phyloP scores from a whole-genome alignment of 2,797 vertebrate genomes.

The Clarias fuscus region DNA sequence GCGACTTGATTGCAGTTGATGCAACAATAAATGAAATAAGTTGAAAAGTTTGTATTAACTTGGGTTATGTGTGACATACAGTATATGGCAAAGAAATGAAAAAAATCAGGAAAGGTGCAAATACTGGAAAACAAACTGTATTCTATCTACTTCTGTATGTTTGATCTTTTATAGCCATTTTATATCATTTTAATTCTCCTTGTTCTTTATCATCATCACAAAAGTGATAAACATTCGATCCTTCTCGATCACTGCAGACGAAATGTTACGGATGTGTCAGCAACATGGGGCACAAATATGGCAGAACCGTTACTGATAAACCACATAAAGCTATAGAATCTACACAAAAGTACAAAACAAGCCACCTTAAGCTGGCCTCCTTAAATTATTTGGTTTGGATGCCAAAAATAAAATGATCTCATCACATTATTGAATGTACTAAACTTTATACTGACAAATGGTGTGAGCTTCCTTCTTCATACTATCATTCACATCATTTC shows the following conservation, averaged over 20 bases:
- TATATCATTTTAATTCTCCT: not conserved
- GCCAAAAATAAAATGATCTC: not conserved
- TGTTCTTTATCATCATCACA: not conserved
- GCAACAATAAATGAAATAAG: too few species aligned
- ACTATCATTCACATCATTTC: not conserved
- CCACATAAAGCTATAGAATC: not conserved
- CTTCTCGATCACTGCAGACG: not conserved
- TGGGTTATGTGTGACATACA: too few species aligned
- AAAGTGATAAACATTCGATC: not conserved
- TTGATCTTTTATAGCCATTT: not conserved
- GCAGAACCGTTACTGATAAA: not conserved
- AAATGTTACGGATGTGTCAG: not conserved
- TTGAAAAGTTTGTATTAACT: too few species aligned
- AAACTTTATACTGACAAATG: conserved; percentile 22
- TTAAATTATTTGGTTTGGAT: not conserved
- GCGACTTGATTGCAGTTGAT: too few species aligned
- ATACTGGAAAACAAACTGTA: too few species aligned
- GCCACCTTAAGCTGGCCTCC: too few species aligned
- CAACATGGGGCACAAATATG: not conserved
- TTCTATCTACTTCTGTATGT: not conserved
- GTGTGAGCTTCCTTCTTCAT: not conserved
- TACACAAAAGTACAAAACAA: not conserved
- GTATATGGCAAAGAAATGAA: too few species aligned
- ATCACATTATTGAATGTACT: not conserved
- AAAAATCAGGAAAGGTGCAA: too few species aligned